Evolutionary conservation across 2,113 vertebrate genomes (phyloP).

Genomic region (Oreochromis spilurus): DNA sequence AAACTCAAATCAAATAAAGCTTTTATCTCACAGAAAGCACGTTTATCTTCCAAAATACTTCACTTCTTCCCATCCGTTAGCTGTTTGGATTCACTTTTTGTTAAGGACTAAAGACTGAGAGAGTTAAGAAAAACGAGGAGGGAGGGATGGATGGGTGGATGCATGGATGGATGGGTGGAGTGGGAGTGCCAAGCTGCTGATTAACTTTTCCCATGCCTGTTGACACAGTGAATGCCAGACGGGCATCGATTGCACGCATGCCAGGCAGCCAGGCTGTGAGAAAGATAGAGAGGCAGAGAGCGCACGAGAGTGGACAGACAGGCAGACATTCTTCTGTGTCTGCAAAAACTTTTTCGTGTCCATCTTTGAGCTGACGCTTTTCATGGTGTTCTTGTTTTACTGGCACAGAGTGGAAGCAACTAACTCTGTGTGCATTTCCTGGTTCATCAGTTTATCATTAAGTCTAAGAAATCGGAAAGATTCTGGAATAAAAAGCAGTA

Average conservation of each 20-base stretch:
- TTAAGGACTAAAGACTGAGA: neutral
- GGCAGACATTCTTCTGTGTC: conserved; percentile 22
- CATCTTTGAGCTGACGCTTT: neutral
- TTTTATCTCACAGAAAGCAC: neutral
- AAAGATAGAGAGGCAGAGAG: neutral
- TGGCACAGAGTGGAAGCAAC: neutral
- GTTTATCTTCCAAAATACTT: neutral
- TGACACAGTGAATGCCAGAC: conserved; percentile 48
- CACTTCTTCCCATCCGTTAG: neutral
- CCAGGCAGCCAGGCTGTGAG: conserved; percentile 42
- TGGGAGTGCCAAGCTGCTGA: conserved; percentile 32
- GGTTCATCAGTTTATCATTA: neutral
- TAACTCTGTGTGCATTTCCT: neutral
- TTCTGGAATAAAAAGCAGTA: neutral
- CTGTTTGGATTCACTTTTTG: neutral
- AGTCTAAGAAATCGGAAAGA: neutral
- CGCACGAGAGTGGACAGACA: neutral
- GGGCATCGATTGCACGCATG: conserved; percentile 56
- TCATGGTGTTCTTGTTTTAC: neutral
- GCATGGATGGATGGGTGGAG: neutral
- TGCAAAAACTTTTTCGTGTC: neutral
- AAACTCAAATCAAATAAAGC: neutral
- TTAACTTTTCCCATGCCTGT: conserved; percentile 59
- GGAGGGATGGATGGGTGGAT: neutral
- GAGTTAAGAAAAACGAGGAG: neutral